Conservation (phyloP, 1,140 invertebrate species). For the Gryon sp. region DNA sequence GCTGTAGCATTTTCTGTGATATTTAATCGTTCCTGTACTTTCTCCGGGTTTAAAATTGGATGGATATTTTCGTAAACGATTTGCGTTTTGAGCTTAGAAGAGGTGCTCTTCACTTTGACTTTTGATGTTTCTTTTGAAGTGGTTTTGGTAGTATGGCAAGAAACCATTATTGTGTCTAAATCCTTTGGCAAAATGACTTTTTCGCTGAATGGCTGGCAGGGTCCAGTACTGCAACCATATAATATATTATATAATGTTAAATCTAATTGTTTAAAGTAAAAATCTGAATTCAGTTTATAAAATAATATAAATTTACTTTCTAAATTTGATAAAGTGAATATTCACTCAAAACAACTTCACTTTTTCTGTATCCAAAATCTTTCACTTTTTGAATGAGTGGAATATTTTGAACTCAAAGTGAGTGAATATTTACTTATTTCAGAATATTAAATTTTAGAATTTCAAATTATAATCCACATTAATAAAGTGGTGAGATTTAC, state of each 20-base stretch:
- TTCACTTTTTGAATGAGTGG: too few relatives aligned
- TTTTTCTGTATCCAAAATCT: too few relatives aligned
- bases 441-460: too few relatives aligned
- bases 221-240: slow-evolving; percentile 69
- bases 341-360: too few relatives aligned
- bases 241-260: neutral
- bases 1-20: slow-evolving; percentile 36
- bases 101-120: slow-evolving; percentile 62
- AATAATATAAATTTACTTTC: too few relatives aligned
- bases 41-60: slow-evolving; percentile 70
- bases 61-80: slow-evolving; percentile 80
- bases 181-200: slow-evolving; percentile 70
- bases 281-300: too few relatives aligned
- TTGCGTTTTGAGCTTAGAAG: slow-evolving; percentile 30
- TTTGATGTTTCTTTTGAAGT: slow-evolving; percentile 57
- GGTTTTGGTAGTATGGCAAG: slow-evolving; percentile 72
- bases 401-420: neutral
- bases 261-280: slow-evolving; percentile 1
- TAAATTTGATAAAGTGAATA: too few relatives aligned
- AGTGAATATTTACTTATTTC: neutral
- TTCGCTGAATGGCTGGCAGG: slow-evolving; percentile 75
- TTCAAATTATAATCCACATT: too few relatives aligned
- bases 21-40: slow-evolving; percentile 70
- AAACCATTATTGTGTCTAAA: slow-evolving; percentile 76
- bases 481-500: too few relatives aligned